These are phyloP conservation scores for Aphyosemion australe DNA, from an alignment of 2,113 vertebrate species.

Conservation along the genomic window DNA sequence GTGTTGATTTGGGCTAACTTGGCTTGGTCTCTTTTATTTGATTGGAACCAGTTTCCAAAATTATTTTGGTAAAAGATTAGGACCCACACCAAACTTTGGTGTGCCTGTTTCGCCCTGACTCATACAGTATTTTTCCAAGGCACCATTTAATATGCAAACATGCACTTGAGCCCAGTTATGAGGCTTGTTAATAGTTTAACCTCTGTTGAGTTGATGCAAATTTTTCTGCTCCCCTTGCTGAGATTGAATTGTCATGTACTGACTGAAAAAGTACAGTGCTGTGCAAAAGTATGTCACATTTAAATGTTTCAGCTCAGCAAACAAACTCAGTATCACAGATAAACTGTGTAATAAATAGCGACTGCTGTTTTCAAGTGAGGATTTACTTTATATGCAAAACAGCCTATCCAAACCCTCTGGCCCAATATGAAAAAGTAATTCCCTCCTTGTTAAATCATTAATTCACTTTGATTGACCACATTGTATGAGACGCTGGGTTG, in stretches of 20 bases:
- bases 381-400: too few relatives aligned
- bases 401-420: too few relatives aligned
- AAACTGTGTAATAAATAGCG: too few relatives aligned
- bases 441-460: too few relatives aligned
- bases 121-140: conserved; percentile 10
- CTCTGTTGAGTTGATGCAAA: conserved; percentile 26
- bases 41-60: conserved; percentile 38
- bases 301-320: too few relatives aligned
- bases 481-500: too few relatives aligned
- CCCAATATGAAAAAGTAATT: too few relatives aligned
- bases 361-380: too few relatives aligned
- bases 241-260: conserved; percentile 25
- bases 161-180: conserved; percentile 8
- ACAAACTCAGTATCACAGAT: too few relatives aligned
- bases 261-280: background rate
- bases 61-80: conserved; percentile 35
- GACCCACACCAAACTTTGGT: conserved; percentile 31
- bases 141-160: conserved; percentile 5
- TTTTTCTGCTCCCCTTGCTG: background rate
- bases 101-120: conserved; percentile 38
- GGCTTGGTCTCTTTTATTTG: conserved; percentile 43
- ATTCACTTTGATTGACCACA: too few relatives aligned
- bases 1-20: conserved; percentile 53
- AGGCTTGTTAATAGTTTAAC: conserved; percentile 14
- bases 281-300: too few relatives aligned